These are phyloP conservation scores for Anhinga rufa DNA, from an alignment of 2,113 vertebrate species.

Conservation along the genomic window DNA sequence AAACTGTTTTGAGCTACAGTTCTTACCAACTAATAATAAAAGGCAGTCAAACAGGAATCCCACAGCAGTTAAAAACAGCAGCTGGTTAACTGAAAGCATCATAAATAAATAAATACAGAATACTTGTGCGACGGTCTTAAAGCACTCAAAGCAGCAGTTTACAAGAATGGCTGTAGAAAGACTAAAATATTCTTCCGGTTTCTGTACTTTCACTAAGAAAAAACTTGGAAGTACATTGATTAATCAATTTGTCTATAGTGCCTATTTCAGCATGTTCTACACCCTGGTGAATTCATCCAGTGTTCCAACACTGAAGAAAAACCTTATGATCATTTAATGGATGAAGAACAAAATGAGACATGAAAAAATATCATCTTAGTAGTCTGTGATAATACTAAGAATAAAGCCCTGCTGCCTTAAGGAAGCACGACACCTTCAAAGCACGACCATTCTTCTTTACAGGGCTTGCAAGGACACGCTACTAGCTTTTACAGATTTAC, in stretches of 20 bases:
- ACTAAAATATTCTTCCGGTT: neutral
- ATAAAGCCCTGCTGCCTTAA: neutral
- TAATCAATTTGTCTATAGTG: neutral
- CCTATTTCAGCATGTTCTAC: neutral
- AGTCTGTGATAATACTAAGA: neutral
- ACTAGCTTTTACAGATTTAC: neutral
- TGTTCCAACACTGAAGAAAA: neutral
- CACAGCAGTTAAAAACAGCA: neutral
- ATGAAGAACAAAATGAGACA: neutral
- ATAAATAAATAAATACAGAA: slow-evolving; percentile 13
- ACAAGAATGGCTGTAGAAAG: neutral
- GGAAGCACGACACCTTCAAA: neutral
- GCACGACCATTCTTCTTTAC: accelerated
- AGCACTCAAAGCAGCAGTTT: neutral
- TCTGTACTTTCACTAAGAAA: neutral
- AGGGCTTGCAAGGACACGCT: neutral
- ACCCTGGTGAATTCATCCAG: neutral
- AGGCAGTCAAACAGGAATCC: neutral
- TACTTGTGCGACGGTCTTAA: neutral
- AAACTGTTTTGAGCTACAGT: neutral
- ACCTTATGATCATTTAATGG: neutral
- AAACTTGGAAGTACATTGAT: neutral
- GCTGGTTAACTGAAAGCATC: neutral
- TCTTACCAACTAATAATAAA: neutral
- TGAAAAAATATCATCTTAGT: neutral